Percentiles rank a stretch among this genome's conserved stretches.
These are phyloP conservation scores for Geothlypis trichas DNA, from an alignment of 2,113 vertebrate species.

Conservation along the genomic window DNA sequence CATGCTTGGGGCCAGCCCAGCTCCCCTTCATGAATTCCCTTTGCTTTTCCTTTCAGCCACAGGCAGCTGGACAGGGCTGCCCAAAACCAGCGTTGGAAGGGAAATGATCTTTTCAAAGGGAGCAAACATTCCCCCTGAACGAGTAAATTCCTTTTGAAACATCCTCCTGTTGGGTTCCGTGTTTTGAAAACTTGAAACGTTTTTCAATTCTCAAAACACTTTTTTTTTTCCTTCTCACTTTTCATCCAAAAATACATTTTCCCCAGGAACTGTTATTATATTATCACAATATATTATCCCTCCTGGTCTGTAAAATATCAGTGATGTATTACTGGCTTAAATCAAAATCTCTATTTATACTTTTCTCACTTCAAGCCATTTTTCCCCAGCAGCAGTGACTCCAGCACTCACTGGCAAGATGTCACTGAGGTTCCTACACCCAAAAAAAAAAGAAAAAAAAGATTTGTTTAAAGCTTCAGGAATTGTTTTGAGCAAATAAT, in stretches of 20 bases:
- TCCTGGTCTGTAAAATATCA: background rate
- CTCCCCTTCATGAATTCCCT: background rate
- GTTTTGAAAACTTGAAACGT: background rate
- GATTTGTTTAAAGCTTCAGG: background rate
- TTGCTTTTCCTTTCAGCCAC: background rate
- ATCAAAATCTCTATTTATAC: slow-evolving; percentile 8
- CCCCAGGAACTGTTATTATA: background rate
- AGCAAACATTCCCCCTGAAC: background rate
- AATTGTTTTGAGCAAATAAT: slow-evolving; percentile 25
- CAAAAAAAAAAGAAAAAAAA: background rate
- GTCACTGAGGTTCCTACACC: background rate
- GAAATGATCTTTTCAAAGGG: background rate
- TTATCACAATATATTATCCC: background rate
- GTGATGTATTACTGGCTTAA: background rate
- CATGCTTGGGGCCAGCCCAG: fast-evolving
- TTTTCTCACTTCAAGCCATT: background rate
- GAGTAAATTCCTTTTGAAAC: background rate
- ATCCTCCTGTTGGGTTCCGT: background rate
- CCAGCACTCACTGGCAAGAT: background rate
- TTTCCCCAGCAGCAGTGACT: background rate
- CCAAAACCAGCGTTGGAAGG: background rate
- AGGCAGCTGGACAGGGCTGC: background rate
- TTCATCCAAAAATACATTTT: slow-evolving; percentile 17
- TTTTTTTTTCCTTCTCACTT: background rate
- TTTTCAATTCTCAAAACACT: background rate